Conservation (phyloP, 2,113 vertebrate species). For the Tinamus guttatus region DNA sequence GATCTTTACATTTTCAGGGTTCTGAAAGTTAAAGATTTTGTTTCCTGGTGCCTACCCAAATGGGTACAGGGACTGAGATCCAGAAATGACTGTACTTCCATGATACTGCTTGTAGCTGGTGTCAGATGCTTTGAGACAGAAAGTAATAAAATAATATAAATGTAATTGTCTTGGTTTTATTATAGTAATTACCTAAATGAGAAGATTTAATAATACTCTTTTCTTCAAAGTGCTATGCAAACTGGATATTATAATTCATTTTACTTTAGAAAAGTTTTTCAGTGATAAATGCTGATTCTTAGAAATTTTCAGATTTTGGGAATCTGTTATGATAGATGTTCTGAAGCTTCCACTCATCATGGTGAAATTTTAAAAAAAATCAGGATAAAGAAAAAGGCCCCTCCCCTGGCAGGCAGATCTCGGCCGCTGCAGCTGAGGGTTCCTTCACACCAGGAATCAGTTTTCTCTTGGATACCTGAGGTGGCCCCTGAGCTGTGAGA, state of each 20-base stretch:
- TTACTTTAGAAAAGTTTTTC: background rate
- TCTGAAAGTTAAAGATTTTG: background rate
- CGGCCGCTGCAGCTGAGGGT: background rate
- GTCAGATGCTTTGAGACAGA: background rate
- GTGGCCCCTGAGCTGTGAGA: background rate
- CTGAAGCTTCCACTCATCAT: background rate
- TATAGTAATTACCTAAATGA: background rate
- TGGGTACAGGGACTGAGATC: background rate
- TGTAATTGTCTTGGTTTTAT: slow-evolving; percentile 3
- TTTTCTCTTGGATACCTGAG: background rate
- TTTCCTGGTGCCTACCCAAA: background rate
- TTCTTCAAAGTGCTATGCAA: background rate
- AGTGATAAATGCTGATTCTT: background rate
- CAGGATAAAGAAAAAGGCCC: background rate
- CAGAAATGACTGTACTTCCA: background rate
- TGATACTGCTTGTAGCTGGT: background rate
- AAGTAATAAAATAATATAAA: background rate
- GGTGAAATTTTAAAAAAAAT: background rate
- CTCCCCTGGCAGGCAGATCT: background rate
- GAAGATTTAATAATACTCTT: background rate
- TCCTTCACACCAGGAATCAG: background rate
- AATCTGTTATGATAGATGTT: background rate
- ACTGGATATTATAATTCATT: background rate
- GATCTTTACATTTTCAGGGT: background rate
- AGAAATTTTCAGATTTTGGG: background rate